phyloP scores from a whole-genome alignment of 2,797 vertebrate genomes.

The Triplophysa yarkandensis region DNA sequence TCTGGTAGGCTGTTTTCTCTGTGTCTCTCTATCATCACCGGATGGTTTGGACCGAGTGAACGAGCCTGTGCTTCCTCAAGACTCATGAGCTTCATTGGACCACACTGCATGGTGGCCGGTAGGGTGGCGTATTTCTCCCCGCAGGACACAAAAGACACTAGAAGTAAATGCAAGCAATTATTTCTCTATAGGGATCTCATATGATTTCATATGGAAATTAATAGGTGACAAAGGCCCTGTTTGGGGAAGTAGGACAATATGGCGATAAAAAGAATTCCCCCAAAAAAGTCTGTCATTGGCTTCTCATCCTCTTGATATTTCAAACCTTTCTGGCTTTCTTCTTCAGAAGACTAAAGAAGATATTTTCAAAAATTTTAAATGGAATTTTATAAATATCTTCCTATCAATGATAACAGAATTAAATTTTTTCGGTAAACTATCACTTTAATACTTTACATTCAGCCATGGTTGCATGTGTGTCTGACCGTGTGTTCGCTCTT shows the following conservation, averaged over 20 bases:
- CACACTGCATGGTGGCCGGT: constrained; percentile 78
- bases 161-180: neutral
- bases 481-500: neutral
- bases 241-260: neutral
- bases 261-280: neutral
- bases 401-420: no score
- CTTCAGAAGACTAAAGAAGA: no score
- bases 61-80: constrained; percentile 95
- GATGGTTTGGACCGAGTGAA: constrained; percentile 87
- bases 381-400: no score
- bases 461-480: neutral
- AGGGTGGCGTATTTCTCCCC: constrained; percentile 87
- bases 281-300: no score
- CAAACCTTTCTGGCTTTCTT: no score
- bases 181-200: neutral
- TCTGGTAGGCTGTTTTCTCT: constrained; percentile 92
- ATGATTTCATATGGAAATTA: neutral
- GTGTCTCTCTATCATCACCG: constrained; percentile 84
- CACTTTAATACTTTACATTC: neutral
- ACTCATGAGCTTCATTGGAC: constrained; percentile 95
- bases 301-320: no score
- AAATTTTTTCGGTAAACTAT: no score
- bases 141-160: constrained; percentile 75
- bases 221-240: neutral
- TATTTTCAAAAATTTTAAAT: no score